Percentiles rank a stretch among this genome's conserved stretches.
These are phyloP conservation scores for Tanytarsus gracilentus DNA, from an alignment of 2,888 invertebrate genomes.

Conservation along the genomic window DNA sequence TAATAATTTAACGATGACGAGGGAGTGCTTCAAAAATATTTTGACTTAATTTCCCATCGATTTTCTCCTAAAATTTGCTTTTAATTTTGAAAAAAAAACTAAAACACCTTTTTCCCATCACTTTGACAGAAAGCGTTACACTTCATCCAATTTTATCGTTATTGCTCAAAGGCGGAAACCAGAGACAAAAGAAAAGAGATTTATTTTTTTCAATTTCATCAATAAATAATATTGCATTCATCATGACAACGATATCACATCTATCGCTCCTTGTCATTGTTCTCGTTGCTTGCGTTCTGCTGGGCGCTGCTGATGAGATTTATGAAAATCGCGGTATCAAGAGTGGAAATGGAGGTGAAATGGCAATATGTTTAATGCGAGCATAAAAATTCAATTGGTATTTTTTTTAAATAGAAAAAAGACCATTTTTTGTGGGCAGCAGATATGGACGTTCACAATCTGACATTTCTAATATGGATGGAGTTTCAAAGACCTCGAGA, in stretches of 20 bases:
- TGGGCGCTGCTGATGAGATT: constrained; percentile 11
- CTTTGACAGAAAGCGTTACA: neutral
- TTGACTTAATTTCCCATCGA: too few species aligned
- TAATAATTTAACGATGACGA: too few species aligned
- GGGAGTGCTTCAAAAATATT: too few species aligned
- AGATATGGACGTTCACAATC: constrained; percentile 42
- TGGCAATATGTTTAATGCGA: neutral
- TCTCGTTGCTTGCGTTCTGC: neutral
- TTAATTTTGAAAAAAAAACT: too few species aligned
- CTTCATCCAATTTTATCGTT: neutral
- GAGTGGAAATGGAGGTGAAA: constrained; percentile 17
- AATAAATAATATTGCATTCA: constrained; percentile 8
- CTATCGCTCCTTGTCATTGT: constrained; percentile 1
- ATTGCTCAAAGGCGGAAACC: constrained; percentile 25
- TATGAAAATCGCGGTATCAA: constrained; percentile 17
- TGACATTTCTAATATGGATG: constrained; percentile 14
- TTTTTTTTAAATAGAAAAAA: constrained; percentile 33
- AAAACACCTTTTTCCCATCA: too few species aligned
- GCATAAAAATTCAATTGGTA: neutral
- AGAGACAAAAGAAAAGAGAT: constrained; percentile 7
- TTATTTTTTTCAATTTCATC: constrained; percentile 18
- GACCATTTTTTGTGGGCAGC: constrained; percentile 45
- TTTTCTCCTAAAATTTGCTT: too few species aligned
- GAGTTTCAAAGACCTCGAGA: neutral
- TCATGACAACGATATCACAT: constrained; percentile 6